A percentile compares a stretch with the other conserved stretches of the same genome.
phyloP scores from a whole-genome alignment of 2,797 vertebrate genomes.

The Mico argentatus region DNA sequence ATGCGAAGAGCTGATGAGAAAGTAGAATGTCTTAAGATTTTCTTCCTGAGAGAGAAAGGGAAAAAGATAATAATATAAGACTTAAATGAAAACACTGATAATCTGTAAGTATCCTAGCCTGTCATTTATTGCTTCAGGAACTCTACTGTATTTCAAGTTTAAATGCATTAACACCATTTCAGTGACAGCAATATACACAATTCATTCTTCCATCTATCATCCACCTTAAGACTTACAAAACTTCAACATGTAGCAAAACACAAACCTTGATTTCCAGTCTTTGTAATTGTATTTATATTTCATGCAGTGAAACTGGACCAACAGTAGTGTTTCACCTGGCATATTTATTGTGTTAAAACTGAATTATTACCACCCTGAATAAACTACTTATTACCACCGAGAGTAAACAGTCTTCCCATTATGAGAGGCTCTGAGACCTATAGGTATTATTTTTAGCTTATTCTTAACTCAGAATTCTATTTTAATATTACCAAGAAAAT shows the following conservation, averaged over 20 bases:
- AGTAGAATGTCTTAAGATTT: not conserved
- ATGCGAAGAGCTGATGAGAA: not conserved
- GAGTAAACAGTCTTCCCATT: not conserved
- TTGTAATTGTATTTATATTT: not conserved
- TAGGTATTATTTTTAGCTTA: not conserved
- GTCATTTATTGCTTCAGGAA: not conserved
- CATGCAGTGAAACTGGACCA: not conserved
- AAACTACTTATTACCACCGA: not conserved
- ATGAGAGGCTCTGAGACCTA: not conserved
- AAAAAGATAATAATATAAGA: not conserved
- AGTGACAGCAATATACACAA: not conserved
- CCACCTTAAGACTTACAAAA: not conserved
- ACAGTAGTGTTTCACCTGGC: not conserved
- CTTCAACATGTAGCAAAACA: not conserved
- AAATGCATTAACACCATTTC: not conserved
- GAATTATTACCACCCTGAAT: not conserved
- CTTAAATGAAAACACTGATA: not conserved
- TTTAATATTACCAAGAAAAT: not conserved
- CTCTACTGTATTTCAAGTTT: not conserved
- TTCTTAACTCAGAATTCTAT: not conserved
- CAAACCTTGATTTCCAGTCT: not conserved
- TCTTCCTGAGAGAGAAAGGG: not conserved
- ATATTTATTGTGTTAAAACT: not conserved
- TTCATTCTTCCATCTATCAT: not conserved
- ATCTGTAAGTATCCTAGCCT: not conserved